A percentile compares a stretch with the other conserved stretches of the same genome.
Evolutionary conservation across 2,797 vertebrate species (phyloP).

Genomic region (Muscicapa comitata): DNA sequence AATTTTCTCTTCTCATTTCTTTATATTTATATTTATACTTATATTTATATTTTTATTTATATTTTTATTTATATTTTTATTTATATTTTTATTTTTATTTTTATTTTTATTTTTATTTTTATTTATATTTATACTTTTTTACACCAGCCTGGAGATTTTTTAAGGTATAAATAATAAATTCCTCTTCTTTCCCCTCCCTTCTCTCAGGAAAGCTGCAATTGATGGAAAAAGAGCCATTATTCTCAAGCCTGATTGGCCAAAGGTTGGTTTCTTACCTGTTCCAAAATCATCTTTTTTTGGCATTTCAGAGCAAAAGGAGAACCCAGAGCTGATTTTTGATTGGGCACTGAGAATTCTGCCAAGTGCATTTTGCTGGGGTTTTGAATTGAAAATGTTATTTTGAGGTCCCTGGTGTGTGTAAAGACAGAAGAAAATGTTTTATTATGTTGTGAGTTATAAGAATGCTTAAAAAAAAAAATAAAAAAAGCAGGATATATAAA

Average conservation of each 20-base stretch:
- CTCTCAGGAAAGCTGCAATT: constrained; percentile 82
- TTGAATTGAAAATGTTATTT: not conserved
- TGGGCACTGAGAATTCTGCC: not conserved
- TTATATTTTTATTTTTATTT: not conserved
- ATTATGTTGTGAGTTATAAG: not conserved
- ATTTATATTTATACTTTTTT: not conserved
- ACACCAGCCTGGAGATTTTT: not conserved
- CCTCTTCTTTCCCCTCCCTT: not conserved
- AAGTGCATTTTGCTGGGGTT: not conserved
- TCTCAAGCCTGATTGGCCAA: constrained; percentile 86
- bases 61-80: not conserved
- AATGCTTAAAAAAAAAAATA: not conserved
- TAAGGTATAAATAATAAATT: not conserved
- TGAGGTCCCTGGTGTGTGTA: not conserved
- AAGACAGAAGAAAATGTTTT: not conserved
- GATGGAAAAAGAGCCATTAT: constrained; percentile 90
- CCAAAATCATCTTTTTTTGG: not conserved
- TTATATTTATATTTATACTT: accelerated
- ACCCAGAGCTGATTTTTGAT: not conserved
- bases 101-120: accelerated
- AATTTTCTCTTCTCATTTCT: accelerated
- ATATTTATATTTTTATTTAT: not conserved
- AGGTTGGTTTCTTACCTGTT: constrained; percentile 76
- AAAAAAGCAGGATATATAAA: no score
- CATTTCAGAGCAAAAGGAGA: not conserved